phyloP scores from a whole-genome alignment of 2,113 vertebrate species.

The Notarius quadriscutis region DNA sequence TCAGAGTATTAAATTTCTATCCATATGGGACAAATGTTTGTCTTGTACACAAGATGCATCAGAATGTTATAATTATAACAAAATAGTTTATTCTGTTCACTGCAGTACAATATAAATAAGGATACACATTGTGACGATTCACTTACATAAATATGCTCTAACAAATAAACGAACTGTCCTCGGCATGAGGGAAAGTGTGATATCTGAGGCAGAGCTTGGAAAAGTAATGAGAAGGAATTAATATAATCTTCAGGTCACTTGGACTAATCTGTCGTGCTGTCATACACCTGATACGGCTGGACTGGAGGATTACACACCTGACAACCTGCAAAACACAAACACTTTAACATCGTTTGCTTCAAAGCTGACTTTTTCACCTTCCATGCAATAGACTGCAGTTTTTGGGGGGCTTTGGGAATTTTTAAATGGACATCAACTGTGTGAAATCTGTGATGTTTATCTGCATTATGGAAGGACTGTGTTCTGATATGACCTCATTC shows the following conservation, averaged over 20 bases:
- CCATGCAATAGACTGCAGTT: background rate
- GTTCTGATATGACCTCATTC: background rate
- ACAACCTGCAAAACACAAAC: conserved; percentile 6
- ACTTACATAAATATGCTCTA: background rate
- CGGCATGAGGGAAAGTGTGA: background rate
- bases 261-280: conserved; percentile 39
- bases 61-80: conserved; percentile 13
- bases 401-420: background rate
- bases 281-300: conserved; percentile 25
- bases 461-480: background rate
- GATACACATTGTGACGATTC: background rate
- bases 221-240: conserved; percentile 30
- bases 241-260: conserved; percentile 41
- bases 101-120: background rate
- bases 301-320: conserved; percentile 19
- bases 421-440: background rate
- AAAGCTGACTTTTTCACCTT: background rate
- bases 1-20: conserved; percentile 37
- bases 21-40: background rate
- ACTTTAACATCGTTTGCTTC: background rate
- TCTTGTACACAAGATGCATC: conserved; percentile 1
- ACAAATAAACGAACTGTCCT: background rate
- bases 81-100: background rate
- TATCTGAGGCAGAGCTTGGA: conserved; percentile 1
- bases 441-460: background rate